Evolutionary conservation across 2,797 vertebrate species (phyloP).

Genomic region (Danio aesculapii): DNA sequence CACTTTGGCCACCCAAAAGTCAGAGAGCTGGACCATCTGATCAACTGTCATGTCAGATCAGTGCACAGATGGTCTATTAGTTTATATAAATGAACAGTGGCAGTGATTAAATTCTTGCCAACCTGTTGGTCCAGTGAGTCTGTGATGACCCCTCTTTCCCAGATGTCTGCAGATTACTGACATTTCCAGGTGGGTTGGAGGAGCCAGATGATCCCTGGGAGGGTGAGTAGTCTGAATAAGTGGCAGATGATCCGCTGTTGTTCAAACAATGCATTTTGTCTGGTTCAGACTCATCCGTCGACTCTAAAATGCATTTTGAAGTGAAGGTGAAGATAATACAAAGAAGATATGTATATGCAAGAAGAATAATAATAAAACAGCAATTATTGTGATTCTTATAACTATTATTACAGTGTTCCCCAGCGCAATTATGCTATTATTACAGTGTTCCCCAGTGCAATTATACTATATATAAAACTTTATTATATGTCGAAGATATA

Average conservation of each 20-base stretch:
- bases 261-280: slow-evolving; percentile 98
- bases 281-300: slow-evolving; percentile 95
- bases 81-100: slow-evolving; percentile 41
- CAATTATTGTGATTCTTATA: slow-evolving; percentile 16
- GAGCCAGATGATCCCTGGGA: slow-evolving; percentile 98
- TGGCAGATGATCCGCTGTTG: slow-evolving; percentile 99
- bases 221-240: slow-evolving; percentile 99
- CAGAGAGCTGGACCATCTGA: slow-evolving; percentile 1
- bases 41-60: slow-evolving; percentile 26
- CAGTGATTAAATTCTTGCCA: slow-evolving; percentile 29
- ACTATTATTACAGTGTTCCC: not conserved
- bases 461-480: not conserved
- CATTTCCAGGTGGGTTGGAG: slow-evolving; percentile 91
- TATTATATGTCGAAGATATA: too few species aligned
- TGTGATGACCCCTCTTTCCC: slow-evolving; percentile 92
- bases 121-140: slow-evolving; percentile 99
- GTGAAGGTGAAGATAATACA: not conserved
- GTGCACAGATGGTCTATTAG: slow-evolving; percentile 28
- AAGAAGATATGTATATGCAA: slow-evolving; percentile 4
- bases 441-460: too few species aligned
- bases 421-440: not conserved
- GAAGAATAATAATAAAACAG: not conserved
- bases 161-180: slow-evolving; percentile 86
- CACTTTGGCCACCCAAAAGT: slow-evolving; percentile 19
- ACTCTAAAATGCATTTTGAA: slow-evolving; percentile 81